These are phyloP conservation scores for Meta bourneti DNA, from an alignment of 2,888 invertebrate species.

Conservation along the genomic window DNA sequence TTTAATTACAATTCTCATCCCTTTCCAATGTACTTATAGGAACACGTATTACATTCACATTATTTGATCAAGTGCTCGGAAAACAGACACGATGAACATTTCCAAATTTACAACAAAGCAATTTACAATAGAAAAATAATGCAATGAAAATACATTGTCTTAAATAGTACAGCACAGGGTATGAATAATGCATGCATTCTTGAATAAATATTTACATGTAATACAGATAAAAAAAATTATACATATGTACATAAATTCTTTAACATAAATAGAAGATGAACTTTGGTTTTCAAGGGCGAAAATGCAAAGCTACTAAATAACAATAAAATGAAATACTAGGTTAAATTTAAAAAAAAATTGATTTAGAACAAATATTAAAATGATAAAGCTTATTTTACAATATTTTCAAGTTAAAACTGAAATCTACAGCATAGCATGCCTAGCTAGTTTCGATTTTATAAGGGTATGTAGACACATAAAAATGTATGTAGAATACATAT, in stretches of 20 bases:
- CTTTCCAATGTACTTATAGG: background rate
- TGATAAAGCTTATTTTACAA: background rate
- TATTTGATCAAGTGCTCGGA: background rate
- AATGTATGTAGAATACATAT: too few species aligned
- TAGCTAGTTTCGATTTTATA: too few species aligned
- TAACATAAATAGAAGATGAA: constrained; percentile 24
- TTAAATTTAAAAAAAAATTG: background rate
- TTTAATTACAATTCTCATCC: background rate
- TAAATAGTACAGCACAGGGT: background rate
- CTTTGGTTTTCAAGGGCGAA: constrained; percentile 19
- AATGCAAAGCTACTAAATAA: background rate
- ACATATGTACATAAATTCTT: constrained; percentile 7
- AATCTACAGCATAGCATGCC: background rate
- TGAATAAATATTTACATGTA: constrained; percentile 22
- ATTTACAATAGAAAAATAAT: background rate
- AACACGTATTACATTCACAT: background rate
- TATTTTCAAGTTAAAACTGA: background rate
- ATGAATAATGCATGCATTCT: constrained; percentile 10
- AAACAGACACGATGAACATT: background rate
- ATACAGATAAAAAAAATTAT: background rate
- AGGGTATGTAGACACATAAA: too few species aligned
- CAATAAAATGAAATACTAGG: background rate
- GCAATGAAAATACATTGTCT: background rate
- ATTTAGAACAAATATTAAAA: background rate
- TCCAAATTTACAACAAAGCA: background rate